Evolutionary conservation across 2,113 vertebrate genomes (phyloP), one percentile per base, ranked within the genome.

Genomic region (Toxotes chatareus): DNA sequence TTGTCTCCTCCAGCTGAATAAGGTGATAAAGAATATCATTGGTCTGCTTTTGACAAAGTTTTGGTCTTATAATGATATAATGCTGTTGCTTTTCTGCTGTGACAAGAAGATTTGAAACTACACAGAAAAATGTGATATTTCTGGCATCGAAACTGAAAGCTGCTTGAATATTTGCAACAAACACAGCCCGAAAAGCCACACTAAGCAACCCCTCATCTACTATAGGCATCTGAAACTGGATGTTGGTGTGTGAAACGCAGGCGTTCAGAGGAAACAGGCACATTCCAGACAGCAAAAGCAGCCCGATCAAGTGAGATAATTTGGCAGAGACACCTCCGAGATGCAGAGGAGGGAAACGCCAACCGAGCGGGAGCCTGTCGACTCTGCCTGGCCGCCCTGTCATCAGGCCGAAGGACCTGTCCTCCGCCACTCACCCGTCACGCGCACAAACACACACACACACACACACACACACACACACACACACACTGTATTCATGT

Each of bases 361-460:
- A 67, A 46, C 13, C 61, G 16, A 72, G 34, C 60, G 21, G 69
- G 59, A 67, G 44, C 8, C 51, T 46, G 73, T 23, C 0, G 69
- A 68, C 56, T 71, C 57, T 6, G 14, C 65, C 51, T 0, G 76
- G 51, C 10, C 14, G 0, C n/a, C 47, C 72, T 83, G 73, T 85
- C 77, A 76, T 60, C 82, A 60, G 79, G 56, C 42, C 70, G 51
- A 67, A 83, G 69, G 76, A 76, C 56, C 66, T 73, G 56, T 82
- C 51, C 34, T 57, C 67, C 2, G 32, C 47, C 79, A 79, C 77
- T 57, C 77, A 27, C 38, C 49, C 36, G 5, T 21, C 40, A n/a
- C 27, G 64, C 19, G 55, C 19, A 23, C 13, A 49, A 13, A 10
- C 7, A 56, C 32, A 56, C 7, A n/a, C 7, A 75, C 21, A 56